Conservation (phyloP, 2,888 invertebrate genomes). For the Plagiodera versicolora region DNA sequence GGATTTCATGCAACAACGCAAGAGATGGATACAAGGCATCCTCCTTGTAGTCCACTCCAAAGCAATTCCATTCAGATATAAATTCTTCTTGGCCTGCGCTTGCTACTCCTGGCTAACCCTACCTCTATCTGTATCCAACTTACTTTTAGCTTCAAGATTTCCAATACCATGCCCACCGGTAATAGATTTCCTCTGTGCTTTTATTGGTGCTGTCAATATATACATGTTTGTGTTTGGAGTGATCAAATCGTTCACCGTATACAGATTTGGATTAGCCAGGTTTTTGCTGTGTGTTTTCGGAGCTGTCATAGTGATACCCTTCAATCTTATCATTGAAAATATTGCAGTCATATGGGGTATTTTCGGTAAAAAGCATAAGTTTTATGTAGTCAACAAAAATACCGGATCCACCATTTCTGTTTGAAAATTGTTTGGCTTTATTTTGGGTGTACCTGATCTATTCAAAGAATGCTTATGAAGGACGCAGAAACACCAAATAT, state of each 20-base stretch:
- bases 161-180: conserved; percentile 84
- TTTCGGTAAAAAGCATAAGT: conserved; percentile 92
- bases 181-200: conserved; percentile 85
- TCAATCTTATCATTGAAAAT: conserved; percentile 93
- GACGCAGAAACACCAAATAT: not conserved
- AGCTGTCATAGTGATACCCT: conserved; percentile 87
- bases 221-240: conserved; percentile 99
- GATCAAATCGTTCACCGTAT: conserved; percentile 91
- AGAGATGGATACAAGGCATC: conserved; percentile 94
- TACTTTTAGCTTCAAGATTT: conserved; percentile 76
- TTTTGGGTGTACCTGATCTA: not conserved
- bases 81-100: conserved; percentile 68
- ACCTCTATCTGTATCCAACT: conserved; percentile 89
- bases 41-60: conserved; percentile 85
- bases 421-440: conserved; percentile 42
- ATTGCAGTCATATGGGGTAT: conserved; percentile 94
- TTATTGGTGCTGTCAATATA: conserved; percentile 90
- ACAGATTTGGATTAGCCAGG: conserved; percentile 79
- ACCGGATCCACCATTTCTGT: conserved; percentile 70
- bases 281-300: conserved; percentile 81
- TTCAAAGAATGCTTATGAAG: not conserved
- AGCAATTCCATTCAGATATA: conserved; percentile 76
- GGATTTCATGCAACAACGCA: conserved; percentile 95
- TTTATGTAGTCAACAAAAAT: conserved; percentile 96
- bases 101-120: conserved; percentile 96